Conservation (phyloP, 2,888 invertebrate species). For the Lasioglossum morio region DNA sequence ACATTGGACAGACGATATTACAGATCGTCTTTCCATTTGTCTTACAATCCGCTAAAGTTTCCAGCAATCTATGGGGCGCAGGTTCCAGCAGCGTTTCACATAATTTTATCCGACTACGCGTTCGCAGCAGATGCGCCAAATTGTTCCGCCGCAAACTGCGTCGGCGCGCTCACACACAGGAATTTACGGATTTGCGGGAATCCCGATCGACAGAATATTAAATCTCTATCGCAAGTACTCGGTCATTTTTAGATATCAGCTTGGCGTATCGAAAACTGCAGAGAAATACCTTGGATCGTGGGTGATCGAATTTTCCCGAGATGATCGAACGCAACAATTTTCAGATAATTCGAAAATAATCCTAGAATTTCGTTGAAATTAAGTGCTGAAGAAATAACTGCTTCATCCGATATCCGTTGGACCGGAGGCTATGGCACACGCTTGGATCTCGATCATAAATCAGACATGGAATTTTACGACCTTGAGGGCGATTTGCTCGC, state of each 20-base stretch:
- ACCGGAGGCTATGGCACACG: not conserved
- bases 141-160: constrained; percentile 8
- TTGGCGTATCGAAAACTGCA: not conserved
- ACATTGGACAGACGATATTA: not conserved
- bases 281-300: not conserved
- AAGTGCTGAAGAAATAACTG: not conserved
- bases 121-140: constrained; percentile 1
- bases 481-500: constrained; percentile 36
- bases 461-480: constrained; percentile 9
- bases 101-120: constrained; percentile 22
- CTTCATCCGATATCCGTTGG: not conserved
- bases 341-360: not conserved
- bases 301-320: not conserved
- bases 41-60: not conserved
- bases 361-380: not conserved
- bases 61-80: not conserved
- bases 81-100: not conserved
- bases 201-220: not conserved
- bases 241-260: not conserved
- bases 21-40: not conserved
- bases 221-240: not conserved
- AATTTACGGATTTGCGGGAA: constrained; percentile 6
- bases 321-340: not conserved
- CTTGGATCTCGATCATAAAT: not conserved
- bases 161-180: not conserved